A percentile compares a stretch with the other conserved stretches of the same genome.
Conservation (phyloP, 2,888 invertebrate genomes). For the Phorcus lineatus region DNA sequence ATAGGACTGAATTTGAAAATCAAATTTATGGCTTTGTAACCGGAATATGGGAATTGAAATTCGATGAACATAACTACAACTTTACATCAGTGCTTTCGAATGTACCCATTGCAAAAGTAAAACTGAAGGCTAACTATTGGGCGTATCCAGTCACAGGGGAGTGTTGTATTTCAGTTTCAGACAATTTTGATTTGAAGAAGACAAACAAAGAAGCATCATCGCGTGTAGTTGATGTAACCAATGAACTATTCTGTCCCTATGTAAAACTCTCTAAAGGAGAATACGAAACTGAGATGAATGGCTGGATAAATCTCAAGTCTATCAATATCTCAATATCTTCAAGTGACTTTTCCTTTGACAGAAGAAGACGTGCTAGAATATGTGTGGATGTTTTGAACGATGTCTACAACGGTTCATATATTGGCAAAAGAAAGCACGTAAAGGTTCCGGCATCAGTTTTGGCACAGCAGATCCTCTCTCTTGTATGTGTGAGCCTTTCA, state of each 20-base stretch:
- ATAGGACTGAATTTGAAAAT: background rate
- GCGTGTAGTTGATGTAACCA: background rate
- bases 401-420: background rate
- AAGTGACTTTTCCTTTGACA: conserved; percentile 4
- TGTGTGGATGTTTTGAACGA: conserved; percentile 18
- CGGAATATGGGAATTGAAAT: background rate
- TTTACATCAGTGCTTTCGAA: background rate
- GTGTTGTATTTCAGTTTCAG: background rate
- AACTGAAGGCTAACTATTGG: background rate
- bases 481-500: conserved; percentile 34
- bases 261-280: conserved; percentile 6
- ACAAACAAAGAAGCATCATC: background rate
- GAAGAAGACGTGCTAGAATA: background rate
- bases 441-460: background rate
- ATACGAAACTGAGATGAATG: background rate
- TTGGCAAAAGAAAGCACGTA: background rate
- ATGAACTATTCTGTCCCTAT: conserved; percentile 14
- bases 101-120: background rate
- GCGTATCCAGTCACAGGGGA: background rate
- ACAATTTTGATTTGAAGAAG: background rate
- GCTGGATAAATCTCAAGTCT: background rate
- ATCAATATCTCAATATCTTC: conserved; percentile 19
- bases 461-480: conserved; percentile 23
- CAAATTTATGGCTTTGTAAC: background rate
- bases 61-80: background rate